Base-by-base conservation (phyloP, 1,140 invertebrate genomes). In the Pteromalus puparum region DNA sequence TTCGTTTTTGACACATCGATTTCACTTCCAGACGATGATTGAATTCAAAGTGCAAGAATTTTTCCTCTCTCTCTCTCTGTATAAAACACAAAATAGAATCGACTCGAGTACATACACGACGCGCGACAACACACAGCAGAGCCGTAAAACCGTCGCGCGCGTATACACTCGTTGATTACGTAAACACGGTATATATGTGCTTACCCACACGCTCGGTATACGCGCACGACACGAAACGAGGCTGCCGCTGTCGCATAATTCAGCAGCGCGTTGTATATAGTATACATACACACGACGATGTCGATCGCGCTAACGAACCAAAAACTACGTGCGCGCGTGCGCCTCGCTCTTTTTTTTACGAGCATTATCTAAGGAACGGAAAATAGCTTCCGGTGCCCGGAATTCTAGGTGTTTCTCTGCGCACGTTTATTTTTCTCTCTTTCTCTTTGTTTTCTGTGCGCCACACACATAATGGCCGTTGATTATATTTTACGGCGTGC, bases 231-330 rank as follows among this genome's bases (percentile, higher is more conserved):
- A 30, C 67, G 67, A 72, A 72, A 18, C 67, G 67, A 30, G 24
- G 67, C 26, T 70, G 10, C 67, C 26, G 67, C 53, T 15, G 48
- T 67, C 72, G 72, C 73, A 82, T 82, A 75, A 82, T 82, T 82
- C 61, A 82, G 65, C 42, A 24, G n/a, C 38, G n/a, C 38, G 65
- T 53, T 46, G 4, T 61, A 5, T 34, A 34, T 34, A 34, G 2
- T 34, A 34, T 34, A 34, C 30, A 34, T 34, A 34, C 30, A n/a
- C 38, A 30, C 15, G n/a, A 46, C 21, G 61, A 68, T 74, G 53
- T 83, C 81, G 61, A 83, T 77, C 74, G 74, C 24, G 73, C 74
- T 83, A 83, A 83, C 81, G 81, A 83, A 83, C 81, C 81, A 24
- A 83, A 83, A 83, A 83, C 67, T 75, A 82, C 72, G 30, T 61